Evolutionary conservation across 2,797 vertebrate species (phyloP), one percentile per base, ranked within the genome.

Genomic region (Trichosurus vulpecula): DNA sequence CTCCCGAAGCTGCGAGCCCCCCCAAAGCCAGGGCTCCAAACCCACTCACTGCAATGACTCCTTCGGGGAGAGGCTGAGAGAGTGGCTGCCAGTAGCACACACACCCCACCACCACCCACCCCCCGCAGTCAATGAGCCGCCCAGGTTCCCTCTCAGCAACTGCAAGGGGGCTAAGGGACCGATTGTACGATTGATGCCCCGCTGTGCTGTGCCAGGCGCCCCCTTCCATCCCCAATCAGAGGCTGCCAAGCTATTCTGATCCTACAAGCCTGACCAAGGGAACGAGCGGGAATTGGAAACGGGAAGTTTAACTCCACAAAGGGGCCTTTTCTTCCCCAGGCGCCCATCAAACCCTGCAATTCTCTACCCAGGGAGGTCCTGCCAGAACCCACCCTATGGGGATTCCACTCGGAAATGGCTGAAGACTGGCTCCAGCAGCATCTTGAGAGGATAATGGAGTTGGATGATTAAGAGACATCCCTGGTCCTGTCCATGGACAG

Each of bases 291-390:
- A 96, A 96, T 94, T 92, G 2, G 52, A 95, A 97, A 97, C 96
- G 91, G 91, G 92, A 96, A 96, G 94, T 91, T 95, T 95, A 96
- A 97, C 94, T 92, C 94, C 92, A n/a, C 4, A 0, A 57, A 91
- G 87, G 93, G 94, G 96, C 10, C 19, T 93, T 95, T 91, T 96
- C 95, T 90, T 96, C 95, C 96, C 96, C 90, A 58, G 97, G 87
- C 14, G 0, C 92, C 22, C 0, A 96, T 96, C 95, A 97, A 97
- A 94, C 92, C 94, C 95, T 94, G 91, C 94, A 95, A 95, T 92
- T 90, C 92, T 98, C 95, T 91, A 95, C 93, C 94, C 94, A 97
- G 95, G 93, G 94, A 97, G 94, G 95, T 97, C 97, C 93, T 95
- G 96, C 96, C 95, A 96, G 96, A 97, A 96, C 92, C 35, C 35